A percentile compares a stretch with the other conserved stretches of the same genome.
These are phyloP conservation scores for Pomatorhinus ruficollis DNA, from an alignment of 2,113 vertebrate species.

Conservation along the genomic window DNA sequence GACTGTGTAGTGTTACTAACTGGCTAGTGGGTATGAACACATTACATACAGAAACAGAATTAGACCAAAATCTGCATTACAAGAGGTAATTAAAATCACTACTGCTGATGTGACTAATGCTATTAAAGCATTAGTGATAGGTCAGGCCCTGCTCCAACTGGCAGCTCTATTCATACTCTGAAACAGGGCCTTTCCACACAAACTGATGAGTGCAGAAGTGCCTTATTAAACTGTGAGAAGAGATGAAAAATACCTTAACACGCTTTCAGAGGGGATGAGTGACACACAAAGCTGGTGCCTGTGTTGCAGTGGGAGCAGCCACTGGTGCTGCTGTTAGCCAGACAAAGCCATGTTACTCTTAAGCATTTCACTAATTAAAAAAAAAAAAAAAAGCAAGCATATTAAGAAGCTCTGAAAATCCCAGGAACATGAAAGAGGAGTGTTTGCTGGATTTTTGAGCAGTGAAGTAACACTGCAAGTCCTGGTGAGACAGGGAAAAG, in stretches of 20 bases:
- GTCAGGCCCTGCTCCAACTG: not conserved
- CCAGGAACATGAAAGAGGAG: not conserved
- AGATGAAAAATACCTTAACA: not conserved
- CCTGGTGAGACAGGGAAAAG: not conserved
- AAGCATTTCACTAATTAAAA: not conserved
- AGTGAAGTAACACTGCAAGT: not conserved
- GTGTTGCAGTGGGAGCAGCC: not conserved
- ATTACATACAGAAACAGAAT: not conserved
- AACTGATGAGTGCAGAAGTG: not conserved
- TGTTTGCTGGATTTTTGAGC: not conserved
- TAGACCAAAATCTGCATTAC: not conserved
- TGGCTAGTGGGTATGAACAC: not conserved
- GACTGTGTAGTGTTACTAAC: not conserved
- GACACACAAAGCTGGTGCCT: not conserved
- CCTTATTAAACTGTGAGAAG: not conserved
- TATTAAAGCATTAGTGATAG: not conserved
- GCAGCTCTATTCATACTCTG: rapidly evolving
- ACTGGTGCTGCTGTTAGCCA: not conserved
- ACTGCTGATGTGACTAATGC: not conserved
- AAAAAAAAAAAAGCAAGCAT: not conserved
- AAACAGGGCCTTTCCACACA: not conserved
- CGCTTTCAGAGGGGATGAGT: not conserved
- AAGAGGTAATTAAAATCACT: not conserved
- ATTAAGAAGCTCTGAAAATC: not conserved
- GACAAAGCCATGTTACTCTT: not conserved